Evolutionary conservation across 2,113 vertebrate genomes (phyloP), one percentile per base, ranked within the genome.

Genomic region (Riparia riparia): DNA sequence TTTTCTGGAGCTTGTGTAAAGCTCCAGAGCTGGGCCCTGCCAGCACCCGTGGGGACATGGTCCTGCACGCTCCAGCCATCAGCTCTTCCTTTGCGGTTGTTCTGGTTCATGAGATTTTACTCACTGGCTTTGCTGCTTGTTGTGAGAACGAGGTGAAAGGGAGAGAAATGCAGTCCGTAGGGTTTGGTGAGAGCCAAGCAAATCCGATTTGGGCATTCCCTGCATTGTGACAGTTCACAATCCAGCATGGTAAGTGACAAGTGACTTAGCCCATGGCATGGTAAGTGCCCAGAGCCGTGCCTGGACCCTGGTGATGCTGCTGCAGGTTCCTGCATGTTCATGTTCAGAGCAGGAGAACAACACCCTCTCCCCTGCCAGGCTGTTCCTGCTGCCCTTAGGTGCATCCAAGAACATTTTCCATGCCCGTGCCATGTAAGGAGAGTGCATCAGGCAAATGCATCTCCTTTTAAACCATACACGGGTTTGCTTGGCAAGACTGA

Each of bases 301-400:
- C 37, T 14, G 60, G 45, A 10, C 19, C 41, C 18, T 6, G 1
- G 4, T 3, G 12, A 10, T 37, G 4, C 74, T 64, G 44, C 58
- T 54, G 71, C n/a, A n/a, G 42, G n/a, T 51, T 76, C 28, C 66
- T 68, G 20, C 9, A 17, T 6, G 14, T 15, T 44, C 26, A 0
- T 68, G 64, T 47, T 50, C 44, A 25, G 0, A 49, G 9, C 41
- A 18, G 44, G 41, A 45, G 29, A 71, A 6, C 49, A 58, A 3
- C 26, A 0, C 3, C 0, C 20, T 41, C 61, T 18, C n/a, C 3
- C 4, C 72, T 45, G 65, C 2, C 1, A 31, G n/a, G 12, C 61
- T 63, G 17, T 45, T 50, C 32, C 61, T 9, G 3, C 61, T 74
- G 72, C 60, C 54, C 56, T 78, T 25, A 6, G 44, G 17, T 39